Conservation (phyloP, 1,140 invertebrate species). For the Brachystomella parvula region DNA sequence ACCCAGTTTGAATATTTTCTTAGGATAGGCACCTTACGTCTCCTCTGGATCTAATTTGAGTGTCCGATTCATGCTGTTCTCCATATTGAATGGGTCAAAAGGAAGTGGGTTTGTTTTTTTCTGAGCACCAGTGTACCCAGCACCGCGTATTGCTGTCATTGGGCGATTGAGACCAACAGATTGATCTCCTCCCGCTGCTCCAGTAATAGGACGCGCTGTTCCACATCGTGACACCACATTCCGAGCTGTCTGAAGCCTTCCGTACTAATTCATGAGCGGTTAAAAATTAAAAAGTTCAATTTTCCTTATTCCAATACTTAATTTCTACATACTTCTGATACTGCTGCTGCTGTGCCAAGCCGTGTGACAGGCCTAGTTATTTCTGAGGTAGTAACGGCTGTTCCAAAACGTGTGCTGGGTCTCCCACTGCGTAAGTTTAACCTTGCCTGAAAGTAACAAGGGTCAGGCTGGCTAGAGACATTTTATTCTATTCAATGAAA, state of each 20-base stretch:
- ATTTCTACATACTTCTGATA: background rate
- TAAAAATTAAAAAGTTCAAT: background rate
- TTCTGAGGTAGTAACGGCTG: background rate
- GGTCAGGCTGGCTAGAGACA: background rate
- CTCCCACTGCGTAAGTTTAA: background rate
- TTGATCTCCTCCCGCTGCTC: background rate
- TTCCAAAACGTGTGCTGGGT: background rate
- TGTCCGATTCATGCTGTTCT: background rate
- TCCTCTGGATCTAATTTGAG: background rate
- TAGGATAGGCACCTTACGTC: background rate
- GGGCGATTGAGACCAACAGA: constrained; percentile 53
- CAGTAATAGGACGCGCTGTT: background rate
- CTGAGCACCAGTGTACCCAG: constrained; percentile 70
- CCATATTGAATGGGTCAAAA: constrained; percentile 65
- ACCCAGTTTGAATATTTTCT: no score
- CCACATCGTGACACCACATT: background rate
- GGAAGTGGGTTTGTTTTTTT: constrained; percentile 50
- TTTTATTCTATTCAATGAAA: background rate
- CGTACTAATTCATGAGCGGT: no score
- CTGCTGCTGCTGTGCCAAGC: no score
- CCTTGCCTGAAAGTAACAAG: background rate
- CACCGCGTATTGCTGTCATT: constrained; percentile 86
- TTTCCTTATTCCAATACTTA: background rate
- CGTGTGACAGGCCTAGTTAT: no score
- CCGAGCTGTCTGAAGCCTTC: background rate